A percentile compares a stretch with the other conserved stretches of the same genome.
These are phyloP conservation scores for Acrobasis consociella DNA, from an alignment of 2,888 invertebrate species.

Conservation along the genomic window DNA sequence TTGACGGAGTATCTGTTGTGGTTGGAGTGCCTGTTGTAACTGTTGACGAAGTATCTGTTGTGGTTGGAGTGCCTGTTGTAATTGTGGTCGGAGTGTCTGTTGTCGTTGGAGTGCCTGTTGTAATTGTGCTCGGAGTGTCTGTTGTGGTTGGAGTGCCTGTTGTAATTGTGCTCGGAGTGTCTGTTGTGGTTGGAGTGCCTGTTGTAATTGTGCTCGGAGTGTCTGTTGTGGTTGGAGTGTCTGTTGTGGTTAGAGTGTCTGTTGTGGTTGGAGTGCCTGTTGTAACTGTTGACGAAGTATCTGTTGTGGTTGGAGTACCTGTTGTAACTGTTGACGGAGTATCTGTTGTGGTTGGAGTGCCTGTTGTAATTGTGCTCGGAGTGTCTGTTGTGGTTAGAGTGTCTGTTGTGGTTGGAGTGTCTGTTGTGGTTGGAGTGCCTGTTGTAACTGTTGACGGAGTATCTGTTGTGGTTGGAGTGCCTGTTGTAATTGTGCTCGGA, in stretches of 20 bases:
- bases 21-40: neutral
- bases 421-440: constrained; percentile 9
- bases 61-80: neutral
- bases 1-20: too few species aligned
- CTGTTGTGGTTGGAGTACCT: constrained; percentile 17
- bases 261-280: constrained; percentile 1
- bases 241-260: constrained; percentile 17
- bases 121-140: neutral
- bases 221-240: neutral
- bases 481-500: constrained; percentile 9
- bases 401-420: constrained; percentile 20
- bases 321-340: constrained; percentile 21
- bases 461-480: constrained; percentile 17
- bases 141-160: neutral
- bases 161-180: neutral
- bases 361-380: constrained; percentile 18
- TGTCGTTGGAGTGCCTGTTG: neutral
- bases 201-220: neutral
- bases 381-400: neutral
- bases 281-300: neutral
- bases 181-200: neutral
- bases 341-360: neutral
- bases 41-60: too few species aligned
- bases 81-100: neutral
- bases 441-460: neutral